These are phyloP conservation scores for Drosophila navojoa DNA, from an alignment of 1,140 invertebrate species.

Conservation along the genomic window DNA sequence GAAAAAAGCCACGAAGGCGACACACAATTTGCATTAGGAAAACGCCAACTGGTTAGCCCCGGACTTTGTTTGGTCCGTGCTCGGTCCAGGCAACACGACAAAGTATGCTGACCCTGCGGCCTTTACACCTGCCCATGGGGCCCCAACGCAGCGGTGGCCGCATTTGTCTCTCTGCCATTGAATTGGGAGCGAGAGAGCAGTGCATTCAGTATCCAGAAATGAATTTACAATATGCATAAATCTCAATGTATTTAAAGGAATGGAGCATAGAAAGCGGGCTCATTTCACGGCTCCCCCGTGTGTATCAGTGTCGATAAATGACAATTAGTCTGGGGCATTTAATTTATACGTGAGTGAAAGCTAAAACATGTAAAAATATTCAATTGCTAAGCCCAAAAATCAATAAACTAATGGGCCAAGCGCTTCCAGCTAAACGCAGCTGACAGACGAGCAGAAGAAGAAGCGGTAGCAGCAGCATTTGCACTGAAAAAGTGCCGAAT, in stretches of 20 bases:
- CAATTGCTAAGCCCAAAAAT: background rate
- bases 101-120: conserved; percentile 50
- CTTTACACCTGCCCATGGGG: conserved; percentile 34
- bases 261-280: too few relatives aligned
- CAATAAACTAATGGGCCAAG: background rate
- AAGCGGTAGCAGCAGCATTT: background rate
- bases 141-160: background rate
- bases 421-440: background rate
- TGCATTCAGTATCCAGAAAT: background rate
- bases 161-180: conserved; percentile 2
- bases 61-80: background rate
- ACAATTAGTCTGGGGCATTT: background rate
- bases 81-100: conserved; percentile 12
- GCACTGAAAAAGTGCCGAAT: background rate
- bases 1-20: conserved; percentile 22
- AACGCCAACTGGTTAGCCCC: conserved; percentile 23
- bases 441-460: background rate
- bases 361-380: too few relatives aligned
- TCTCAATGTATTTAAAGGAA: too few relatives aligned
- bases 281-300: too few relatives aligned
- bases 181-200: background rate
- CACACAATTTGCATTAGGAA: conserved; percentile 65
- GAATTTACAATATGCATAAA: background rate
- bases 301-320: too few relatives aligned
- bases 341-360: background rate